Evolutionary conservation across 2,113 vertebrate genomes (phyloP).

Genomic region (Prunella fulvescens): DNA sequence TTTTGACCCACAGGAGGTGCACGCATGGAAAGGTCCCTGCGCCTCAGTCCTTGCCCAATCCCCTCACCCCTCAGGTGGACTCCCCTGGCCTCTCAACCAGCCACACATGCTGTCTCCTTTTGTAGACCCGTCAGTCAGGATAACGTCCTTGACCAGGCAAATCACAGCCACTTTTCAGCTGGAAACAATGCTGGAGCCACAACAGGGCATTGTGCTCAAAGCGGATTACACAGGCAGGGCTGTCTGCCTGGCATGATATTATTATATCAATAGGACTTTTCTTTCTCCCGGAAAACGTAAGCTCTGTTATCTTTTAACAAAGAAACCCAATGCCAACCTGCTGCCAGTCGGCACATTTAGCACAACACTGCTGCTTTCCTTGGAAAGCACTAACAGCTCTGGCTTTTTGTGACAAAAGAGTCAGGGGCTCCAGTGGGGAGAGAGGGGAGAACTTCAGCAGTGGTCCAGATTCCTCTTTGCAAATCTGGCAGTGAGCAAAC

Average conservation of each 20-base stretch:
- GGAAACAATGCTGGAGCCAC: conserved; percentile 54
- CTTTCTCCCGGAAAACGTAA: conserved; percentile 50
- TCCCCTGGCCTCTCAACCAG: background rate
- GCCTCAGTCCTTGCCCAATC: background rate
- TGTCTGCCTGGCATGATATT: conserved; percentile 69
- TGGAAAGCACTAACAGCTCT: conserved; percentile 31
- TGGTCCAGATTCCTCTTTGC: background rate
- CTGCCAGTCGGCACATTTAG: conserved; percentile 42
- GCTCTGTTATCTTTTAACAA: conserved; percentile 59
- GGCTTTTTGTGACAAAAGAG: background rate
- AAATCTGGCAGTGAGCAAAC: background rate
- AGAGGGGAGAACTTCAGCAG: background rate
- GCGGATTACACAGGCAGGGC: conserved; percentile 58
- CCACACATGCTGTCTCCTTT: conserved; percentile 37
- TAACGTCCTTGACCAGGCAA: conserved; percentile 51
- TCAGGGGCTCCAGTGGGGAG: background rate
- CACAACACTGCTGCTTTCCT: conserved; percentile 46
- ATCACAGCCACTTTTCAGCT: conserved; percentile 59
- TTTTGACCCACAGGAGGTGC: background rate
- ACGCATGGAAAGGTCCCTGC: accelerated
- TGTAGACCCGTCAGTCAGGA: conserved; percentile 63
- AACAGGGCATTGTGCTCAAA: conserved; percentile 59
- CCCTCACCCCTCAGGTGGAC: conserved; percentile 21
- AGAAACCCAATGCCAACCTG: conserved; percentile 60
- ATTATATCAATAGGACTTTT: conserved; percentile 64